These are phyloP conservation scores for Heteractis magnifica DNA, from an alignment of 92 coral and sea anemone species.

Conservation along the genomic window DNA sequence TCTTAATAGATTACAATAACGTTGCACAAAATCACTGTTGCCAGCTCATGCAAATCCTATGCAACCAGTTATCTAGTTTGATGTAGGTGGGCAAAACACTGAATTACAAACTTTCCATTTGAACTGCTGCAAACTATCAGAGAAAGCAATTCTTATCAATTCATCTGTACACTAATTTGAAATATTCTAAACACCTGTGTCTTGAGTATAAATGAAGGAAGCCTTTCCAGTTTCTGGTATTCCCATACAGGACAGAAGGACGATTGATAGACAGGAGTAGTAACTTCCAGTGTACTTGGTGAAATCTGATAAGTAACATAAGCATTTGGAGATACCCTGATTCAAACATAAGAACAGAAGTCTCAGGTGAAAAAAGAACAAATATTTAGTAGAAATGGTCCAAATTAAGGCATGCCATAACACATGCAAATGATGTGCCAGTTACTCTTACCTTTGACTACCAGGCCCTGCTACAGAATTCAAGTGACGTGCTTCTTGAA, in stretches of 20 bases:
- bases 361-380: neutral
- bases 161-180: neutral
- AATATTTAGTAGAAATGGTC: neutral
- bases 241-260: conserved; percentile 82
- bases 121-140: neutral
- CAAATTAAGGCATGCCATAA: neutral
- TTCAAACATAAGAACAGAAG: neutral
- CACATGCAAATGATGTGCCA: neutral
- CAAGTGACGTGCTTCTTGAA: conserved; percentile 90
- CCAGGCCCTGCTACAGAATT: conserved; percentile 55
- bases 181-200: conserved; percentile 28
- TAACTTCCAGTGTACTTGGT: conserved; percentile 41
- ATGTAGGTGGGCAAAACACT: too few species aligned
- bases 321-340: conserved; percentile 61
- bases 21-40: neutral
- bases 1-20: neutral
- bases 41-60: neutral
- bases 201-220: conserved; percentile 43
- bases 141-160: neutral
- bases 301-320: conserved; percentile 78
- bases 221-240: conserved; percentile 81
- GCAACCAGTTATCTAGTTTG: too few species aligned
- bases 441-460: conserved; percentile 63
- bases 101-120: too few species aligned
- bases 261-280: conserved; percentile 60